Evolutionary conservation across 2,888 invertebrate genomes (phyloP).

Genomic region (Andrena marginata): DNA sequence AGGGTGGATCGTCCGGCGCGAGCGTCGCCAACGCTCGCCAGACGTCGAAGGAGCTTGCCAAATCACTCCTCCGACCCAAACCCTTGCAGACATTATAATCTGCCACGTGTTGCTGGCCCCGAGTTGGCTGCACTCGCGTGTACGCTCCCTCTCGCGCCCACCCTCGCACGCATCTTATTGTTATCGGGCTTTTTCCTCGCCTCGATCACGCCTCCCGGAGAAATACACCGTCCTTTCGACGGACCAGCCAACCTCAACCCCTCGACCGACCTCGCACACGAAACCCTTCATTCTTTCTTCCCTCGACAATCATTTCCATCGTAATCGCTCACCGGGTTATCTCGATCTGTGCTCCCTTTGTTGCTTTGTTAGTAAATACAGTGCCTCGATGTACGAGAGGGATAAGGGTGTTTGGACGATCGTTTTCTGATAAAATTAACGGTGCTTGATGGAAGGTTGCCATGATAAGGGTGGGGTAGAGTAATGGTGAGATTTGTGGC

Average conservation of each 20-base stretch:
- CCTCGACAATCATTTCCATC: not conserved
- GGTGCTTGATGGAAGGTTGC: no score
- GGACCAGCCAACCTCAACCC: not conserved
- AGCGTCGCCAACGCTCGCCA: slow-evolving; percentile 34
- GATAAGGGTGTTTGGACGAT: no score
- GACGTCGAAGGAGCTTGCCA: slow-evolving; percentile 66
- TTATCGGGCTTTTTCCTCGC: slow-evolving; percentile 21
- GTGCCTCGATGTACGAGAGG: no score
- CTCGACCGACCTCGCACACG: slow-evolving; percentile 6
- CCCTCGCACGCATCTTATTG: slow-evolving; percentile 58
- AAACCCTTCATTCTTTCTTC: not conserved
- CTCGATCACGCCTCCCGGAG: slow-evolving; percentile 24
- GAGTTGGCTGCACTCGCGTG: slow-evolving; percentile 56
- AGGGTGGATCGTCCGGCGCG: slow-evolving; percentile 23
- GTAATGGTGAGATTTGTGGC: no score
- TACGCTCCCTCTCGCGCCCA: slow-evolving; percentile 18
- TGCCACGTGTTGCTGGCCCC: slow-evolving; percentile 79
- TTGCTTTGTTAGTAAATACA: not conserved
- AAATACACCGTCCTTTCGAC: slow-evolving; percentile 4
- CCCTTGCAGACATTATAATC: slow-evolving; percentile 69
- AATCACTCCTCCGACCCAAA: slow-evolving; percentile 53
- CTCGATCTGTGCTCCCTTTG: not conserved
- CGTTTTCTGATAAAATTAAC: no score
- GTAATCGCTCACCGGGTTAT: not conserved
- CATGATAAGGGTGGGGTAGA: no score